These are phyloP conservation scores for Morinoia aosen DNA, from an alignment of 2,888 invertebrate species.

Conservation along the genomic window DNA sequence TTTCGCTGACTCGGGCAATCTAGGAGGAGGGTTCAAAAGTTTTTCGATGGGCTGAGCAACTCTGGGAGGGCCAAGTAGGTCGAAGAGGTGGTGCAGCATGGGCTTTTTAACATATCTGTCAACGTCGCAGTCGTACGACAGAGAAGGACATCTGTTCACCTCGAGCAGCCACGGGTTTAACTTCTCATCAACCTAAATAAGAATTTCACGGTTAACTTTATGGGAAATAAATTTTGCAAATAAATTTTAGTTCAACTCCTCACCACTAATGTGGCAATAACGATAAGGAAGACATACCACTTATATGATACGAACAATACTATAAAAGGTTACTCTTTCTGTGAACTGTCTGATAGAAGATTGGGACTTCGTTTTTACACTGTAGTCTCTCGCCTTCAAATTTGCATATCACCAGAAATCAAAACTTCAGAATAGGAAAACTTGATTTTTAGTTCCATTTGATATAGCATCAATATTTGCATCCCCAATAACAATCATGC, in stretches of 20 bases:
- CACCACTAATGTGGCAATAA: not conserved
- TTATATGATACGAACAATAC: not conserved
- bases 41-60: conserved; percentile 59
- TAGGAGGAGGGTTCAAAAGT: conserved; percentile 49
- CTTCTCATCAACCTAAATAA: conserved; percentile 76
- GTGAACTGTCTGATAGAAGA: not conserved
- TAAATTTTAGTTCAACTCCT: not conserved
- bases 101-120: conserved; percentile 87
- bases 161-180: conserved; percentile 91
- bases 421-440: too few species aligned
- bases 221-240: too few species aligned
- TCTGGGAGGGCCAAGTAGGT: conserved; percentile 82
- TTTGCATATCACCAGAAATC: not conserved
- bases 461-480: too few species aligned
- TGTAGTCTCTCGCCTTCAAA: not conserved
- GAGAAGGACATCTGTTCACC: conserved; percentile 86
- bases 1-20: not conserved
- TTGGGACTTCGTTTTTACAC: not conserved
- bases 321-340: not conserved
- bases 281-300: not conserved
- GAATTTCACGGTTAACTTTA: not conserved
- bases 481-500: too few species aligned
- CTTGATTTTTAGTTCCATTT: too few species aligned
- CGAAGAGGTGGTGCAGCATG: conserved; percentile 86
- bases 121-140: conserved; percentile 85